Conservation (phyloP, 2,888 invertebrate species). For the Orthosia gothica region DNA sequence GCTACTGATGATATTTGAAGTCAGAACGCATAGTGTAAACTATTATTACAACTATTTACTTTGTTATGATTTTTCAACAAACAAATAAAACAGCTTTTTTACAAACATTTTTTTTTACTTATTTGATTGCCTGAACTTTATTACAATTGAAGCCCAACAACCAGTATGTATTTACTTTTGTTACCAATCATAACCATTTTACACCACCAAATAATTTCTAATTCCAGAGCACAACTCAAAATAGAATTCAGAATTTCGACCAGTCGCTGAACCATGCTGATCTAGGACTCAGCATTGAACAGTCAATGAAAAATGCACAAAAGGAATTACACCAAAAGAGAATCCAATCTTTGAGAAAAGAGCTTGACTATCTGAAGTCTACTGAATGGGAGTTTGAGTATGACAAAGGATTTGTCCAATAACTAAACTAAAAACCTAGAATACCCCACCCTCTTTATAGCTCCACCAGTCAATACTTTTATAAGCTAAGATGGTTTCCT, state of each 20-base stretch:
- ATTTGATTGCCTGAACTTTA: background rate
- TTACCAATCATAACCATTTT: too few relatives aligned
- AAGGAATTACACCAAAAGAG: slow-evolving; percentile 94
- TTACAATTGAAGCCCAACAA: background rate
- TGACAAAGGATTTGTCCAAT: slow-evolving; percentile 93
- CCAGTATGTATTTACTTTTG: too few relatives aligned
- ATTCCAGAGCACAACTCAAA: slow-evolving; percentile 80
- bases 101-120: background rate
- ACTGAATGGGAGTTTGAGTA: slow-evolving; percentile 96
- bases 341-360: slow-evolving; percentile 94
- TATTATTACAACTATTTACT: background rate
- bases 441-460: too few relatives aligned
- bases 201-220: background rate
- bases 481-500: slow-evolving; percentile 83
- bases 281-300: slow-evolving; percentile 90
- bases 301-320: slow-evolving; percentile 90
- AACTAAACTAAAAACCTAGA: slow-evolving; percentile 21
- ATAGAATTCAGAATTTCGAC: slow-evolving; percentile 83
- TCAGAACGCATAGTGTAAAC: background rate
- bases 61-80: background rate
- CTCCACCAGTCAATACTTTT: background rate
- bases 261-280: slow-evolving; percentile 90
- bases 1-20: background rate
- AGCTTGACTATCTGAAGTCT: slow-evolving; percentile 94
- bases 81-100: too few relatives aligned